phyloP scores from a whole-genome alignment of 2,888 invertebrate species.

The Drosophila fungiperda region DNA sequence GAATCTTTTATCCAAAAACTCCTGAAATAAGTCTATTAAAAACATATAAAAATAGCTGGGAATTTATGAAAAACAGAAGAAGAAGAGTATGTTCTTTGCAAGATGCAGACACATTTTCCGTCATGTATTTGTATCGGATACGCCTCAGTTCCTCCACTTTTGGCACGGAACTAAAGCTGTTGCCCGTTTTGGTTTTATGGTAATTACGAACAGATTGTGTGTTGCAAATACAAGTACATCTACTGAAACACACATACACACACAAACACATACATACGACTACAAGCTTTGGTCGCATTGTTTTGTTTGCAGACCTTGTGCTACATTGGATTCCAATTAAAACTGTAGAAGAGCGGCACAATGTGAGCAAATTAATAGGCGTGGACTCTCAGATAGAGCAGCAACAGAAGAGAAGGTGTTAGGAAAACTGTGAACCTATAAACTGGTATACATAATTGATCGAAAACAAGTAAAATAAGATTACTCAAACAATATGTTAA shows the following conservation, averaged over 20 bases:
- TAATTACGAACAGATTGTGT: slow-evolving; percentile 32
- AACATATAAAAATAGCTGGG: neutral
- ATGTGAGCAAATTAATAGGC: slow-evolving; percentile 20
- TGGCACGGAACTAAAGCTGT: slow-evolving; percentile 57
- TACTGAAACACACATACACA: slow-evolving; percentile 11
- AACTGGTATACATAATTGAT: too few relatives aligned
- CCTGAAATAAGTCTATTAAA: neutral
- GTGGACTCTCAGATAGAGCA: slow-evolving; percentile 1
- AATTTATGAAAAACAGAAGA: neutral
- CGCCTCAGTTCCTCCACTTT: slow-evolving; percentile 55
- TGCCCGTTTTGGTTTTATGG: slow-evolving; percentile 48
- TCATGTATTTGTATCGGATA: slow-evolving; percentile 16
- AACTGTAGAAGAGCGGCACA: slow-evolving; percentile 13
- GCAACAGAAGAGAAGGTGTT: neutral
- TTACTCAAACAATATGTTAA: neutral
- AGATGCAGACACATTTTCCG: slow-evolving; percentile 25
- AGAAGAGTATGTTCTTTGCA: slow-evolving; percentile 4
- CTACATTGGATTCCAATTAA: slow-evolving; percentile 44
- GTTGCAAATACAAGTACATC: slow-evolving; percentile 9
- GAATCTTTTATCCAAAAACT: too few relatives aligned
- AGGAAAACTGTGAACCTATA: neutral
- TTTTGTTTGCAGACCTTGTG: slow-evolving; percentile 62
- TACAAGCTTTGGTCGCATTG: slow-evolving; percentile 51
- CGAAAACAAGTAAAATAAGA: neutral
- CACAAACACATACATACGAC: slow-evolving; percentile 15